These are phyloP conservation scores for Urocitellus parryii DNA, from an alignment of 2,113 vertebrate species.

Conservation along the genomic window DNA sequence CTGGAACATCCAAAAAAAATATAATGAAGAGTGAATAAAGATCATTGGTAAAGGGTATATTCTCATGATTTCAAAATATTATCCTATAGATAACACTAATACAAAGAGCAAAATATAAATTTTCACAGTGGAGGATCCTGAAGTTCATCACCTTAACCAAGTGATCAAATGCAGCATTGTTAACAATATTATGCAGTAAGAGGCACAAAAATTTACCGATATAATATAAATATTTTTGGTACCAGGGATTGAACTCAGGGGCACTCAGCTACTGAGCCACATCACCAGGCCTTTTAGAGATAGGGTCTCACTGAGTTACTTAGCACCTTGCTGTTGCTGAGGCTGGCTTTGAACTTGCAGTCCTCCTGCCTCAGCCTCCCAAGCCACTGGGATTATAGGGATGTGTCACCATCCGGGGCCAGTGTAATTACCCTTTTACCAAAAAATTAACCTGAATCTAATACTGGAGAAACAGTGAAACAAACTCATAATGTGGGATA, in stretches of 20 bases:
- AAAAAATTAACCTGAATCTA: neutral
- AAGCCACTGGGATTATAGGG: no score
- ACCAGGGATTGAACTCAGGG: no score
- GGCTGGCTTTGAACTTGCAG: no score
- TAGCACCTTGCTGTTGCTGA: no score
- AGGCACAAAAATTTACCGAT: neutral
- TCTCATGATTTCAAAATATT: conserved; percentile 37
- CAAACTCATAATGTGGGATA: neutral
- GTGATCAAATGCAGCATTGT: neutral
- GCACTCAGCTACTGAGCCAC: no score
- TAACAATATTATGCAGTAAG: neutral
- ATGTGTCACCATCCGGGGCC: fast-evolving
- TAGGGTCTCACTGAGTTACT: no score
- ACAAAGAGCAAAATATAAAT: neutral
- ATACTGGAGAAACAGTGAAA: neutral
- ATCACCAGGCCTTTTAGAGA: no score
- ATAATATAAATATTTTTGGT: neutral
- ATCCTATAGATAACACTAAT: conserved; percentile 24
- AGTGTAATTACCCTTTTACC: neutral
- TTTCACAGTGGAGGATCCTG: neutral
- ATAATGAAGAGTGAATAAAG: conserved; percentile 37
- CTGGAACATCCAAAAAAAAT: conserved; percentile 17
- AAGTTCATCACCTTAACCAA: neutral
- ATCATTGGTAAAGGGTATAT: neutral
- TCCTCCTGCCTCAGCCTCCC: no score